Evolutionary conservation across 2,113 vertebrate species (phyloP), one percentile per base, ranked within the genome.

Genomic region (Kryptolebias marmoratus): DNA sequence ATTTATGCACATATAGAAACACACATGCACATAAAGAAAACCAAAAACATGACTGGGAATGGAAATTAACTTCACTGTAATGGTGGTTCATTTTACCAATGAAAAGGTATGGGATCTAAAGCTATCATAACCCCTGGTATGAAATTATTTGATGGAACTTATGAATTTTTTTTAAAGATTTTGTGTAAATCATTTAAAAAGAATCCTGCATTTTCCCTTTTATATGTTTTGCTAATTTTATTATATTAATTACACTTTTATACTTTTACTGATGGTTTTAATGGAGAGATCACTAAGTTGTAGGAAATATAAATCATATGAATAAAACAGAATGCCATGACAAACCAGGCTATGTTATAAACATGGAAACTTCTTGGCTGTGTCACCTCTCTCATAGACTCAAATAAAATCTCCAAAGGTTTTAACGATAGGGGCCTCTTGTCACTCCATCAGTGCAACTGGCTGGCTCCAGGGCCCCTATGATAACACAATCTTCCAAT

Each of bases 401-500:
- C 14, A 10, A 16, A 57, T 42, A 22, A 49, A n/a, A 39, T 18
- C 16, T 0, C 10, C 8, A 11, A 1, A 53, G 12, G 59, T 73
- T 54, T 45, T 74, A 68, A 49, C 39, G 56, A 31, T 64, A 39
- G 50, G 58, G 70, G 56, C 9, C 27, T 67, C 64, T 87, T 87
- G 84, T 89, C 87, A 30, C n/a, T 60, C 56, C 27, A 92, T 90
- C 91, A 45, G 70, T 45, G 27, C 77, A 77, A 73, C 79, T 32
- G 68, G 49, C 71, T 73, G 86, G 67, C 86, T 92, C 85, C 88
- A 53, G 69, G 79, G 73, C 56, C 78, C 22, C 62, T 42, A 42
- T 57, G 92, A 93, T 92, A 92, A 92, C 71, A 82, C 81, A 86
- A 91, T 92, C 88, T 68, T 11, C 45, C 56, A 5, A 89, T 91